These are phyloP conservation scores for Caenorhabditis drosophilae DNA, from an alignment of 2,888 invertebrate genomes.

Conservation along the genomic window DNA sequence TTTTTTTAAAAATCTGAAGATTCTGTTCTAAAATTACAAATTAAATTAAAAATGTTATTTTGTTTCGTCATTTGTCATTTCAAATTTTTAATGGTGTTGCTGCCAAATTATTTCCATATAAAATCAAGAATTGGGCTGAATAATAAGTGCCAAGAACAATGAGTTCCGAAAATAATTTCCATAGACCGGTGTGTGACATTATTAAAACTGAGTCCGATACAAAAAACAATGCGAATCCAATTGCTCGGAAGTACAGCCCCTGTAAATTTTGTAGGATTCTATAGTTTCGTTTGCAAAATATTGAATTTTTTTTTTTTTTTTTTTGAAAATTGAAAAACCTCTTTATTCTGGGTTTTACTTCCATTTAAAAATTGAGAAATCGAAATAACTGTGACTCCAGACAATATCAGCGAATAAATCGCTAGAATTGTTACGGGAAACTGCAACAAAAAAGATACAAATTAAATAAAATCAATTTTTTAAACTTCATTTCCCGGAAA, in stretches of 20 bases:
- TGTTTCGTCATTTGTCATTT: no score
- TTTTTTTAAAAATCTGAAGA: no score
- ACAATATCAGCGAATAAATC: slow-evolving; percentile 48
- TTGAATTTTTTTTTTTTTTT: neutral
- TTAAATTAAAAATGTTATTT: no score
- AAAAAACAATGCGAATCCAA: slow-evolving; percentile 49
- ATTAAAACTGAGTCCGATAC: slow-evolving; percentile 59
- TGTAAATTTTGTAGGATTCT: slow-evolving; percentile 5
- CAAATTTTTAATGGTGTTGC: no score
- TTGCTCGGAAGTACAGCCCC: slow-evolving; percentile 28
- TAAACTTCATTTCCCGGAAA: slow-evolving; percentile 23
- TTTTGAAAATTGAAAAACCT: slow-evolving; percentile 11
- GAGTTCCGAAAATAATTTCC: slow-evolving; percentile 38
- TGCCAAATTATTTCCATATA: slow-evolving; percentile 21
- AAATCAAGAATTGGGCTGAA: slow-evolving; percentile 54
- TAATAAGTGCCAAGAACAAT: slow-evolving; percentile 57
- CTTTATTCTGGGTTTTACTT: slow-evolving; percentile 26
- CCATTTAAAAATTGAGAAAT: slow-evolving; percentile 49
- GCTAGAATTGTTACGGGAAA: slow-evolving; percentile 39
- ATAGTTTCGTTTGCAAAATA: neutral
- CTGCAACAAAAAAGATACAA: neutral
- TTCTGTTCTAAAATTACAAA: no score
- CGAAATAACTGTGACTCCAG: slow-evolving; percentile 39
- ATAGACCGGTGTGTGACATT: slow-evolving; percentile 51
- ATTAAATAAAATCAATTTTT: neutral